Evolutionary conservation across 2,113 vertebrate species (phyloP).

Genomic region (Potamarius usumacintae): DNA sequence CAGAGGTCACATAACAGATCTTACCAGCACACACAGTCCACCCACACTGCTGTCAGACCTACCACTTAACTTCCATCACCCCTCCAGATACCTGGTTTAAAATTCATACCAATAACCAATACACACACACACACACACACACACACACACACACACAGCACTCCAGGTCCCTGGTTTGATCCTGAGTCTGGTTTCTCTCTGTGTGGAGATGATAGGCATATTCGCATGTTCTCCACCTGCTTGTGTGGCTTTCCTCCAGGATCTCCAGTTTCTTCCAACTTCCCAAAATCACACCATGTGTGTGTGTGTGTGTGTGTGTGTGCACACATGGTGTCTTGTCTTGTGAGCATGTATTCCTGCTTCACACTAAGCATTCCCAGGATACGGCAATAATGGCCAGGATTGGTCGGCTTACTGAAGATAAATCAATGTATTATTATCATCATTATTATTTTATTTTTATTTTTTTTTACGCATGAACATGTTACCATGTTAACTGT

Average conservation of each 20-base stretch:
- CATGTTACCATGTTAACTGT: background rate
- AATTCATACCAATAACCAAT: slow-evolving; percentile 9
- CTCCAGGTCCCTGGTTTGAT: background rate
- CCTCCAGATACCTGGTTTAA: background rate
- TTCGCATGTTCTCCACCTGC: background rate
- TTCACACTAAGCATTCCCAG: background rate
- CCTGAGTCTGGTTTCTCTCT: background rate
- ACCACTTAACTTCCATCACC: slow-evolving; percentile 4
- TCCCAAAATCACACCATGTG: background rate
- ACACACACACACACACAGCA: background rate
- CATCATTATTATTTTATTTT: too few relatives aligned
- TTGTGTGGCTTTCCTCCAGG: background rate
- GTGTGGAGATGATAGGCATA: background rate
- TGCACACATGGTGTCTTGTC: too few relatives aligned
- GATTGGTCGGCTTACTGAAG: too few relatives aligned
- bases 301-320: too few relatives aligned
- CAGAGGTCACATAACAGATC: slow-evolving; percentile 31
- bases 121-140: background rate
- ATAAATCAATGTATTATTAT: too few relatives aligned
- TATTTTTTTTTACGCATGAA: background rate
- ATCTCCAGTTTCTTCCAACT: background rate
- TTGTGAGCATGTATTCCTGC: background rate
- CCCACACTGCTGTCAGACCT: slow-evolving; percentile 24
- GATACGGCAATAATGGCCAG: background rate
- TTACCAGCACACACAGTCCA: background rate